Base-by-base conservation (phyloP, 2,888 invertebrate species). In the Tipula confusa region DNA sequence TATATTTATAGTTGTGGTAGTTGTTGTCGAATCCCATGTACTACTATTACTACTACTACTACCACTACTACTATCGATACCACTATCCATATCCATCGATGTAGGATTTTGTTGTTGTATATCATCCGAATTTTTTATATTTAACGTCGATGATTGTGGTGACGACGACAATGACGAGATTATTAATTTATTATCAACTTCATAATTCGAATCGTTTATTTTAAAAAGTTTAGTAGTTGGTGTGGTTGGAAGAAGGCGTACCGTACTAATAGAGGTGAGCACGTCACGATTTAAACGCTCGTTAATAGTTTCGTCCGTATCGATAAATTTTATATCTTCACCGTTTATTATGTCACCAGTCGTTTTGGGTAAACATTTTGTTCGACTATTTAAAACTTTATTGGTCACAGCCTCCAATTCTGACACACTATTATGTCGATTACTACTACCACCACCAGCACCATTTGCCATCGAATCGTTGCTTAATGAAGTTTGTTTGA, bases 31-130 rank as follows among this genome's bases (percentile, higher is more conserved):
- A 64, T 64, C 64, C 64, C 64, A 80, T 80, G 80, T 29, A 80
- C 80, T 80, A 86, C 48, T 29, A 38, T 28, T 29, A 82, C 31
- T 84, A 82, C 29, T 80, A 43, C 33, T 82, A 79, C 28, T 31
- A 84, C 84, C 82, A 84, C 84, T 29, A 83, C 29, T 84, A 83
- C 31, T 83, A 82, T 48, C 80, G 82, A 33, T 83, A 82, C 33
- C 15, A 48, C 43, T 48, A 81, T 29, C 18, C 1, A 38, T 48
- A 81, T 29, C 18, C 1, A 38, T 7, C 64, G 79, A 29, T 29
- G 85, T 84, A 84, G 84, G 84, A 83, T 84, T 84, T 84, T 85
- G 84, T 82, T 85, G 84, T 83, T 84, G 83, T 29, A 82, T 82
- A 82, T 36, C 82, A 82, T 64, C 13, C 15, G 29, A 11, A 48